Base-by-base conservation (phyloP, 2,113 vertebrate species). In the Maccullochella peelii region DNA sequence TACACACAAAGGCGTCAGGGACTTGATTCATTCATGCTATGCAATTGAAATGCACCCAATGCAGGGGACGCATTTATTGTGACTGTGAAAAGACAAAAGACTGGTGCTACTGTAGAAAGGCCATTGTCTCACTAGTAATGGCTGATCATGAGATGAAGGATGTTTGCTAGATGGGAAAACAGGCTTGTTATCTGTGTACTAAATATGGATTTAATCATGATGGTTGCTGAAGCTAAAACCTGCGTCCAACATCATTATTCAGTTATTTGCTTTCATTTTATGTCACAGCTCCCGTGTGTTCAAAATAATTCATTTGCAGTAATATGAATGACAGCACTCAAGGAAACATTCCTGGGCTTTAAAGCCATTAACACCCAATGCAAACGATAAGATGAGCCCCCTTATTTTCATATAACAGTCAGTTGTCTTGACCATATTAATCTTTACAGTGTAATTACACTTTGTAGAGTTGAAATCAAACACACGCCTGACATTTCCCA, bases 141-240 rank as follows among this genome's bases (percentile, higher is more conserved):
- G 69, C 49, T 77, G 65, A 25, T 77, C 36, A 72, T 76, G 30
- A 77, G 30, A 71, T 73, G 4, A 88, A 82, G 68, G 57, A 72
- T 86, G 85, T 76, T 58, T 80, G 67, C 52, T 44, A 68, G 27
- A 63, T 14, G 67, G 55, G 30, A 68, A 78, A 74, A 83, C 65
- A 58, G 25, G 40, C 50, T 87, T 83, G 36, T 81, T 82, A 58
- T 82, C 62, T 81, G 36, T 69, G 50, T n/a, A 58, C n/a, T 61
- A 54, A 86, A 85, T 78, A 69, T 80, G 69, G 44, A 77, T 88
- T 73, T 59, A 73, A 70, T 71, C 33, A 78, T 52, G 63, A 72
- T 70, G 18, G 1, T 50, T 78, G 63, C 54, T 23, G 42, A 77
- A 74, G 50, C 33, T 74, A 74, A 74, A 82, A 44, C 25, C 18